phyloP scores from a whole-genome alignment of 2,888 invertebrate genomes.

The Cerastis rubricosa region DNA sequence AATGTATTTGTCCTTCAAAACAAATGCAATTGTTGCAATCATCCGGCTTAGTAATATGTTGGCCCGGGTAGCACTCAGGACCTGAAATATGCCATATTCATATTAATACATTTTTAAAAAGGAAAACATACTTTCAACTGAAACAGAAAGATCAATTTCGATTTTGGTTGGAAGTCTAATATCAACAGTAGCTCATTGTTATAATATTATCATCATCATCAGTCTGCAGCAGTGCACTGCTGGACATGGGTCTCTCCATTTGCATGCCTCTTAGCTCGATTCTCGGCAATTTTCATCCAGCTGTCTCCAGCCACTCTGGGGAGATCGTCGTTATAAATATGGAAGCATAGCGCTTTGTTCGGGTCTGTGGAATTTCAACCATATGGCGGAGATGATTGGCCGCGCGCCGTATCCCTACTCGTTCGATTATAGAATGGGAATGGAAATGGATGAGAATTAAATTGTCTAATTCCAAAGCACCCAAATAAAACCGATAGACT shows the following conservation, averaged over 20 bases:
- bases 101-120: not conserved
- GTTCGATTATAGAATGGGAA: not conserved
- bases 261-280: too few species aligned
- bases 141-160: too few species aligned
- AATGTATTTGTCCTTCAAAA: conserved; percentile 23
- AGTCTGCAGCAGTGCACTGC: too few species aligned
- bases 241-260: too few species aligned
- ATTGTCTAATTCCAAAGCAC: not conserved
- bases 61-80: conserved; percentile 17
- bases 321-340: too few species aligned
- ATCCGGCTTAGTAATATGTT: conserved; percentile 11
- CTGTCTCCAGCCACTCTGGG: too few species aligned
- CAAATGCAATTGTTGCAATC: conserved; percentile 41
- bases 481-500: too few species aligned
- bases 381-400: too few species aligned
- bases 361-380: not conserved
- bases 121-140: not conserved
- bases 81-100: conserved; percentile 14
- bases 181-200: not conserved
- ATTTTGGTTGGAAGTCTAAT: not conserved
- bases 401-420: not conserved
- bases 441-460: not conserved
- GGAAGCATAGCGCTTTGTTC: not conserved
- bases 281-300: too few species aligned
- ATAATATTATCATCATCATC: too few species aligned